Conservation (phyloP, 2,797 vertebrate species). For the Xiphorhynchus erythropygius region DNA sequence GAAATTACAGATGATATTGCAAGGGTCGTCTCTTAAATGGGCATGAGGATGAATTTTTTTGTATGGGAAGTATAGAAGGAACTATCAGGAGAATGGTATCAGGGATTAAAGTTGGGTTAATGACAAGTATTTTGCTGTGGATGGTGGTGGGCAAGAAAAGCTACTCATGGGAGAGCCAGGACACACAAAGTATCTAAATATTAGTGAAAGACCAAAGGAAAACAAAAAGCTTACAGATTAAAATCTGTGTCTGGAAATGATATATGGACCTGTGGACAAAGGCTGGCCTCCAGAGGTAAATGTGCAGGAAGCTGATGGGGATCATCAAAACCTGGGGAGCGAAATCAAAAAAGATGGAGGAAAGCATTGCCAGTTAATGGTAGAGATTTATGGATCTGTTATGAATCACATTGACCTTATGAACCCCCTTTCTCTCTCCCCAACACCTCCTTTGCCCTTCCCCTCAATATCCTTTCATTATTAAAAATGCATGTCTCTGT, state of each 20-base stretch:
- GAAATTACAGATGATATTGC: background rate
- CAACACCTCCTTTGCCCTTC: background rate
- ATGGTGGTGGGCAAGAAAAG: background rate
- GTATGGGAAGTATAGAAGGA: background rate
- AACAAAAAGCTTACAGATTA: background rate
- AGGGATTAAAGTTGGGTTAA: background rate
- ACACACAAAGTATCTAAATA: background rate
- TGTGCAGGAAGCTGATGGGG: background rate
- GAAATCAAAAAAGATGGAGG: background rate
- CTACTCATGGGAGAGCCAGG: background rate
- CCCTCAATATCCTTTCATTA: background rate
- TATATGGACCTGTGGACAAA: background rate
- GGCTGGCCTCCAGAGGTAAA: background rate
- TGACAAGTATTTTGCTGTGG: background rate
- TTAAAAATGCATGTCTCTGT: constrained; percentile 3
- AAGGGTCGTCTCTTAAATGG: background rate
- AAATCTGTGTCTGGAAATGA: background rate
- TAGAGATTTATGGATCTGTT: constrained; percentile 14
- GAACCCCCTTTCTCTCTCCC: background rate
- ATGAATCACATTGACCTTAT: background rate
- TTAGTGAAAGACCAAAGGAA: background rate
- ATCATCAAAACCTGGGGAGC: constrained; percentile 1
- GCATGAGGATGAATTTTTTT: background rate
- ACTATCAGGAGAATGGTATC: background rate
- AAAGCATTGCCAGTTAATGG: background rate